Percentiles rank a stretch among this genome's conserved stretches.
These are phyloP conservation scores for Cheilosia variabilis DNA, from an alignment of 2,888 invertebrate species.

Conservation along the genomic window DNA sequence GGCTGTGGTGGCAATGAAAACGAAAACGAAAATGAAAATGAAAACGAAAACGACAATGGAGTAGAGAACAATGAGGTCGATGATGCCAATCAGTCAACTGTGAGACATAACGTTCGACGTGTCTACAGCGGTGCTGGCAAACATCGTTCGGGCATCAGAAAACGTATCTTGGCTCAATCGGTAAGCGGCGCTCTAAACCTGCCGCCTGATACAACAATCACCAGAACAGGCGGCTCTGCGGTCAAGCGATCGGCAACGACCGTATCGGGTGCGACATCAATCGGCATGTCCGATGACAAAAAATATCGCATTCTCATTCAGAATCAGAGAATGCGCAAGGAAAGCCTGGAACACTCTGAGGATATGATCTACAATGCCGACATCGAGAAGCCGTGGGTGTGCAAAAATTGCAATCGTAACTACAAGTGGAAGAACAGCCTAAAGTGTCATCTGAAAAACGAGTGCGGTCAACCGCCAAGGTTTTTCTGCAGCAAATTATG, in stretches of 20 bases:
- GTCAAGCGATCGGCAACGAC: slow-evolving; percentile 64
- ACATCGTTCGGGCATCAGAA: slow-evolving; percentile 44
- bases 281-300: slow-evolving; percentile 81
- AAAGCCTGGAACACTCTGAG: slow-evolving; percentile 83
- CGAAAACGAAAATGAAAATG: slow-evolving; percentile 66
- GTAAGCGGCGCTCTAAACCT: slow-evolving; percentile 39
- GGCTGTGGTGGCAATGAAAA: slow-evolving; percentile 81
- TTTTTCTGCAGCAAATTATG: slow-evolving; percentile 84
- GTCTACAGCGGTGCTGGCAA: slow-evolving; percentile 42
- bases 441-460: slow-evolving; percentile 88
- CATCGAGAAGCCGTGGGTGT: slow-evolving; percentile 84
- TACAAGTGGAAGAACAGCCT: slow-evolving; percentile 90
- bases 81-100: slow-evolving; percentile 25
- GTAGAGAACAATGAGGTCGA: slow-evolving; percentile 17
- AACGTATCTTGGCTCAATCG: slow-evolving; percentile 42
- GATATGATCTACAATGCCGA: slow-evolving; percentile 84
- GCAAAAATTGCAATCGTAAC: slow-evolving; percentile 88
- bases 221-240: slow-evolving; percentile 56
- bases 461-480: slow-evolving; percentile 86
- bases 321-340: slow-evolving; percentile 83
- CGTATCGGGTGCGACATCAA: slow-evolving; percentile 77
- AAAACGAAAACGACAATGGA: slow-evolving; percentile 67
- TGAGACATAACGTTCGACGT: slow-evolving; percentile 65
- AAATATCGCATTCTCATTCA: slow-evolving; percentile 83
- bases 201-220: slow-evolving; percentile 70